Evolutionary conservation across 1,140 invertebrate species (phyloP), one percentile per base, ranked within the genome.

Genomic region (Sinella curviseta): DNA sequence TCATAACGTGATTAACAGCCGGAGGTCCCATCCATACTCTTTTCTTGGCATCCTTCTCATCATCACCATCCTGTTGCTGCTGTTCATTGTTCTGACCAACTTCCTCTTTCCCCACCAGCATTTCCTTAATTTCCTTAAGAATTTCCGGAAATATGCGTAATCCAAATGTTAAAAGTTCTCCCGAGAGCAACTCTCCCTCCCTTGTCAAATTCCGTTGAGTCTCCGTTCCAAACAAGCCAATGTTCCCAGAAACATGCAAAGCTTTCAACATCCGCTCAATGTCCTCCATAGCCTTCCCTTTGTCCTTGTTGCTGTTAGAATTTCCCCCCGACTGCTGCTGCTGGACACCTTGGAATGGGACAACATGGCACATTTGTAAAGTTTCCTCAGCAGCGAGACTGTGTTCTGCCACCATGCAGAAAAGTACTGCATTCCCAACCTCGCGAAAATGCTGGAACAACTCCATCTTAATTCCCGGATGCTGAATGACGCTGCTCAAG

Each of bases 91-190:
- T 48, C 8, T 48, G 39, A 20, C 39, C 39, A 48, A 12, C 24
- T 65, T 65, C 16, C 16, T 26, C 26, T 28, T 96, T 90, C 0
- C 94, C 92, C 87, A 96, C 94, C 86, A 93, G 90, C 67, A 97
- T 96, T 81, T 92, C 92, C 84, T 94, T 91, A 65, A 98, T 91
- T 82, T 96, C 90, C 77, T 92, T 94, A 55, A 98, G 88, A 74
- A 99, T 94, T 1, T 97, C 95, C 87, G 98, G 96, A 89, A 99
- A 99, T 86, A 99, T 96, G 31, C 96, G 98, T 39, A 99, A 88
- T n/a, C 97, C 98, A 88, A 97, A 99, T 86, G 97, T 99, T 1
- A 99, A 90, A 0, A 97, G 90, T 88, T 99, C 98, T 83, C 97
- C 91, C 16, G 98, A 99, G 80, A 99, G 88, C 30, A 99, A 88